These are phyloP conservation scores for Coenobita brevimanus DNA, from an alignment of 1,140 invertebrate species.

Conservation along the genomic window DNA sequence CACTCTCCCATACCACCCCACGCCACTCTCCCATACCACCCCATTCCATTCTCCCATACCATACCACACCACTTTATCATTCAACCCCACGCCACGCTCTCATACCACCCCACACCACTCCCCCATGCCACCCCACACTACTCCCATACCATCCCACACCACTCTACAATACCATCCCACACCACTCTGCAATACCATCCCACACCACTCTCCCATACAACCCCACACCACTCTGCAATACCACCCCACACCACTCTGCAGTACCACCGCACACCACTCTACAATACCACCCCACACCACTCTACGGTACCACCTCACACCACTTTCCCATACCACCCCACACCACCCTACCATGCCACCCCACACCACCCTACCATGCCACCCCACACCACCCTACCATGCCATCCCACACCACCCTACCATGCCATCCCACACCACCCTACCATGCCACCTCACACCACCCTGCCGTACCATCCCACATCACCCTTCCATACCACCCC, in stretches of 20 bases:
- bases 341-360: background rate
- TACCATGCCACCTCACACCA: background rate
- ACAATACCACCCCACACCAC: no score
- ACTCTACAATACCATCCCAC: background rate
- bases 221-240: no score
- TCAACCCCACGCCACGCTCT: background rate
- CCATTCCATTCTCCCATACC: no score
- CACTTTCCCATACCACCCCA: background rate
- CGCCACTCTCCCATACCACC: no score
- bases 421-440: background rate
- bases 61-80: background rate
- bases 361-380: no score
- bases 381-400: background rate
- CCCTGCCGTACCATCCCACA: background rate
- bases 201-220: background rate
- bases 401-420: background rate
- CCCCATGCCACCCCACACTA: background rate
- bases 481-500: background rate
- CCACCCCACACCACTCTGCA: no score
- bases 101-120: background rate
- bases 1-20: background rate
- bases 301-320: no score
- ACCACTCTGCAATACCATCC: background rate
- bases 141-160: background rate
- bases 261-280: background rate